These are phyloP conservation scores for Sebastes oblongus DNA, from an alignment of 2,797 vertebrate species.

Conservation along the genomic window DNA sequence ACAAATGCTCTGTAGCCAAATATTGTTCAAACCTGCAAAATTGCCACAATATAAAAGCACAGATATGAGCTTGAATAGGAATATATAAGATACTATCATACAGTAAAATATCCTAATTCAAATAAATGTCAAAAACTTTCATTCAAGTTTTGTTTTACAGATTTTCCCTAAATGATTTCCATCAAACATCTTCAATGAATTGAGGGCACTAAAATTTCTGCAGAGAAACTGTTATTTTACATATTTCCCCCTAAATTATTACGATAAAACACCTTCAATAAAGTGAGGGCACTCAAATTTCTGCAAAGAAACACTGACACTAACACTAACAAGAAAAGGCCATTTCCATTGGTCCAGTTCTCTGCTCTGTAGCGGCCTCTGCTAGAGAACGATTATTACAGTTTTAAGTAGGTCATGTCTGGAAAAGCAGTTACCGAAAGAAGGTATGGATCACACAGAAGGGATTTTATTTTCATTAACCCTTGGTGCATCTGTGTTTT, in stretches of 20 bases:
- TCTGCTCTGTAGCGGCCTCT: background rate
- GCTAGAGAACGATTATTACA: background rate
- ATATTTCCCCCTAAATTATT: background rate
- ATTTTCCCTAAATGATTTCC: background rate
- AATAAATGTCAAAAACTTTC: background rate
- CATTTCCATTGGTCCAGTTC: background rate
- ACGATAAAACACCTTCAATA: background rate
- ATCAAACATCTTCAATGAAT: no score
- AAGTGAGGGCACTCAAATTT: background rate
- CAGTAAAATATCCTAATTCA: background rate
- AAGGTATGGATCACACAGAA: slow-evolving; percentile 8
- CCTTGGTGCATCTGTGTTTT: background rate
- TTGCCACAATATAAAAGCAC: background rate
- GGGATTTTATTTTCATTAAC: background rate
- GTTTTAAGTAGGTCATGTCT: slow-evolving; percentile 54
- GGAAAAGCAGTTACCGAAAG: slow-evolving; percentile 38
- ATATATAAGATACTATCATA: background rate
- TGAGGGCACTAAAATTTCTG: no score
- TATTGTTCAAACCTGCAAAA: background rate
- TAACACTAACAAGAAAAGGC: background rate
- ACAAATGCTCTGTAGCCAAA: background rate
- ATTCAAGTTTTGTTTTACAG: background rate
- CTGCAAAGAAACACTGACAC: background rate
- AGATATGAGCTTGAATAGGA: background rate
- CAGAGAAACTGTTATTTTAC: no score